Evolutionary conservation across 1,140 invertebrate genomes (phyloP).

Genomic region (Pissodes strobi): DNA sequence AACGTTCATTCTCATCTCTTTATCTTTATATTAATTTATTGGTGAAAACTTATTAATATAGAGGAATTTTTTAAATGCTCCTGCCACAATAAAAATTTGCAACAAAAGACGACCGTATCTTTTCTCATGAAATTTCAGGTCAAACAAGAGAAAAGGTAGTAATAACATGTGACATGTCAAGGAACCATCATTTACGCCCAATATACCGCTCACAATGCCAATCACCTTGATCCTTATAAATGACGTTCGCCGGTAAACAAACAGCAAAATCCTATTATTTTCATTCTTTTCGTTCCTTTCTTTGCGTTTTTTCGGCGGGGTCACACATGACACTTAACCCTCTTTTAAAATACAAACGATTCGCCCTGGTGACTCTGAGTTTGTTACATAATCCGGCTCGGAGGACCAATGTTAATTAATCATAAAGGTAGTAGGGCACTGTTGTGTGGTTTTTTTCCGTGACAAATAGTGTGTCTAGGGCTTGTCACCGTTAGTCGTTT

Average conservation of each 20-base stretch:
- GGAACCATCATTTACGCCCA: conserved; percentile 22
- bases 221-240: conserved; percentile 23
- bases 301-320: conserved; percentile 10
- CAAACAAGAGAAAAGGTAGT: neutral
- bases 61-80: too few relatives aligned
- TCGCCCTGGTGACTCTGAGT: conserved; percentile 19
- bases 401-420: conserved; percentile 23
- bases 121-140: neutral
- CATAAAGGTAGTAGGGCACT: conserved; percentile 4
- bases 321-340: conserved; percentile 22
- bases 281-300: conserved; percentile 7
- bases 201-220: conserved; percentile 12
- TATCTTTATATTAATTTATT: too few relatives aligned
- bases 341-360: conserved; percentile 16
- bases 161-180: conserved; percentile 9
- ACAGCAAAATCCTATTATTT: conserved; percentile 20
- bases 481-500: too few relatives aligned
- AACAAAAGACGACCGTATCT: too few relatives aligned
- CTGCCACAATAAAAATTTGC: too few relatives aligned
- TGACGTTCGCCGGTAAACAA: conserved; percentile 22
- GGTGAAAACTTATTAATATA: too few relatives aligned
- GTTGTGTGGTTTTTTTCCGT: conserved; percentile 9
- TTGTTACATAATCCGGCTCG: conserved; percentile 20
- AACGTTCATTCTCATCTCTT: too few relatives aligned
- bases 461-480: conserved; percentile 15